Base-by-base conservation (phyloP, 1,140 invertebrate genomes). In the Euwallacea fornicatus region DNA sequence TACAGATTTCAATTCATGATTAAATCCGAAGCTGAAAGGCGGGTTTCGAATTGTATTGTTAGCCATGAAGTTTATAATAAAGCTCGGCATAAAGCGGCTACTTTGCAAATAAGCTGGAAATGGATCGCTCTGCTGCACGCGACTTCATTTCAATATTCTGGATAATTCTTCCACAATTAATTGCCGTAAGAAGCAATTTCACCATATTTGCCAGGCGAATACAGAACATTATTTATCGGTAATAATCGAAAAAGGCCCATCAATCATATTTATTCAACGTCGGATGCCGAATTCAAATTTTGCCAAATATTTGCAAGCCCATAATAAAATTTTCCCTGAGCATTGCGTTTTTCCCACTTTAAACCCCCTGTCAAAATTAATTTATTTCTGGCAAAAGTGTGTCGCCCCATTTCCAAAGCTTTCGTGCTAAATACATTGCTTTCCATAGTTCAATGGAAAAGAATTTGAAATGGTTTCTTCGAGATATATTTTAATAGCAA, bases 1-100 rank as follows among this genome's bases (percentile, higher is more conserved):
- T 66, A 50, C 63, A 66, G 63, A 66, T 66, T 66, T 66, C 63
- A 66, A 66, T 66, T 66, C 42, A 42, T 50, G 63, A 66, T 66
- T 66, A 66, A 66, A 66, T 66, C 41, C 42, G 59, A 11, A 61
- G 59, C 42, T 61, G 59, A 61, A 61, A 60, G 43, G 42, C 33
- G 59, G 59, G 9, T 42, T 43, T 61, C 59, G 59, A 61, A 33
- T 61, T 61, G 59, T 61, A 42, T 42, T 61, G 59, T 61, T 61
- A 42, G 43, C 59, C 33, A 61, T 42, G 42, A 42, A 10, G 59
- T 15, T 33, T 33, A 33, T 33, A 33, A 33, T 33, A 33, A 33
- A 33, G 21, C 21, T 33, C 21, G 21, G 21, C 21, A 33, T 33
- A 33, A 33, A 33, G 21, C 21, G 21, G 21, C 21, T 33, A 33